Evolutionary conservation across 1,140 invertebrate species (phyloP).

Genomic region (Drosophila albomicans): DNA sequence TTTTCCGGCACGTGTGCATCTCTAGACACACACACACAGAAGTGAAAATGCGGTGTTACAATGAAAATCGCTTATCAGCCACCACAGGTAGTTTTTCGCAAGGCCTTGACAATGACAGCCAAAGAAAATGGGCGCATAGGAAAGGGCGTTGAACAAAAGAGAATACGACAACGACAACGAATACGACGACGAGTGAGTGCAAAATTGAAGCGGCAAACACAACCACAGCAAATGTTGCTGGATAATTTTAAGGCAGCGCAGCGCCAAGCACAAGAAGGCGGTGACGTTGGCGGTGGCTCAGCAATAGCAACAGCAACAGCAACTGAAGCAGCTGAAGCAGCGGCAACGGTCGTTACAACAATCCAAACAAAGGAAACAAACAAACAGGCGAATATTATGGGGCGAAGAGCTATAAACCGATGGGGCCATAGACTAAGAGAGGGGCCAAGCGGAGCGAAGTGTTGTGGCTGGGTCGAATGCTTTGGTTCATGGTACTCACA

Average conservation of each 20-base stretch:
- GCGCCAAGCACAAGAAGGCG: too few species aligned
- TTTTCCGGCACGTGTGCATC: conserved; percentile 28
- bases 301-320: conserved; percentile 20
- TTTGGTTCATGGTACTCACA: conserved; percentile 64
- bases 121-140: conserved; percentile 59
- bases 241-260: too few species aligned
- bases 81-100: conserved; percentile 71
- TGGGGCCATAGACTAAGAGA: conserved; percentile 4
- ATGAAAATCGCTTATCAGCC: conserved; percentile 41
- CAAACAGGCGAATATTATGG: conserved; percentile 69
- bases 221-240: background rate
- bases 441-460: conserved; percentile 24
- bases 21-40: conserved; percentile 21
- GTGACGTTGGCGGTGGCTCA: background rate
- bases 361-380: conserved; percentile 81
- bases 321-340: conserved; percentile 27
- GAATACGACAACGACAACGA: background rate
- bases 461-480: conserved; percentile 75
- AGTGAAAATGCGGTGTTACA: conserved; percentile 18
- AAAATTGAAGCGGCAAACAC: conserved; percentile 47
- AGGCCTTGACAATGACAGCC: conserved; percentile 79
- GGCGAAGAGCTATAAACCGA: conserved; percentile 36
- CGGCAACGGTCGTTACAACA: conserved; percentile 70
- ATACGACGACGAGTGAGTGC: conserved; percentile 26
- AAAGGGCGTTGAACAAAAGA: conserved; percentile 10